Base-by-base conservation (phyloP, 2,888 invertebrate species). In the Macaria liturata region DNA sequence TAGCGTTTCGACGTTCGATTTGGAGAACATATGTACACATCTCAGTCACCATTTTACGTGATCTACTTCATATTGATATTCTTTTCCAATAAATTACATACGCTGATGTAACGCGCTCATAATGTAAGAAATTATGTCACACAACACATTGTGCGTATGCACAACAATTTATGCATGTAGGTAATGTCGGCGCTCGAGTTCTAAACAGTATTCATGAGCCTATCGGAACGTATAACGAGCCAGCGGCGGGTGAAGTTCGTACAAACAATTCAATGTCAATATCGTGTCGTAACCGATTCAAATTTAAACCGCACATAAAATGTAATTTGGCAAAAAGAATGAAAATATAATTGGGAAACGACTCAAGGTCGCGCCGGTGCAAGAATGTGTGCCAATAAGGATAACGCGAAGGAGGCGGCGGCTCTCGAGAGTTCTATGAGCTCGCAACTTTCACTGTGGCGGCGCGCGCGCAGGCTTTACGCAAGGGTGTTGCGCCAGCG, bases 401-500 rank as follows among this genome's bases (percentile, higher is more conserved):
- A 69, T 61, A 69, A 60, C 44, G 54, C 44, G 54, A 67, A 59
- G 67, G 69, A 70, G 66, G 69, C 20, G 49, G 45, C 43, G 66
- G 64, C 67, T 81, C 78, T 82, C 77, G 78, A 78, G 72, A 74
- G 71, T 78, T 81, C 81, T 81, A 77, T 74, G 79, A 74, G 80
- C 79, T 76, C 75, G 67, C 80, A 83, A 90, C 90, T 90, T 90
- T 90, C 90, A 88, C 82, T 71, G 69, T 74, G 73, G 78, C 76
- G 75, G 69, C 76, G 78, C 75, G 78, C 76, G 72, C 70, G 77
- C 74, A 71, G 71, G 72, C 69, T 81, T 91, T 91, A 90, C 91
- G 91, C 87, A 91, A 91, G 88, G 86, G 85, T 80, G 86, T 91
- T 91, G 89, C 91, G 89, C 86, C 88, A 91, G 89, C 79, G 71